Evolutionary conservation across 2,113 vertebrate genomes (phyloP).

Genomic region (Entomyzon cyanotis): DNA sequence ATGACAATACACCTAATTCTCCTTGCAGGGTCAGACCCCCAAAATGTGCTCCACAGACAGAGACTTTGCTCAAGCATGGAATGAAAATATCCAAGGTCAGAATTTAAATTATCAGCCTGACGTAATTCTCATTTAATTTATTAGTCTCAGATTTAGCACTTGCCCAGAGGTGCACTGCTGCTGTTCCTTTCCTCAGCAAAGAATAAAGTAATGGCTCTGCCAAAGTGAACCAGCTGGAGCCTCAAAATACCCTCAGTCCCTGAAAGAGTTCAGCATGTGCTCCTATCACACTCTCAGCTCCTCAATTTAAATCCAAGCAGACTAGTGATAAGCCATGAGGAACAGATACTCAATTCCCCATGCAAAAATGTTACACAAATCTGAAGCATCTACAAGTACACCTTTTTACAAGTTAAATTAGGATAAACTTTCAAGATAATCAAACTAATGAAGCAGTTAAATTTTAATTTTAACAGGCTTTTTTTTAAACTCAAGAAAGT

Average conservation of each 20-base stretch:
- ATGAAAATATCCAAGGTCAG: neutral
- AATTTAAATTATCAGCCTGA: neutral
- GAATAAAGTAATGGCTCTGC: neutral
- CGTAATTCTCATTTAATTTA: neutral
- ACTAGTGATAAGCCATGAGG: neutral
- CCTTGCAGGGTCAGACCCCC: neutral
- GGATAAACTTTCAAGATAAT: neutral
- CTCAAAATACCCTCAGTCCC: neutral
- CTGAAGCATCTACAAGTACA: neutral
- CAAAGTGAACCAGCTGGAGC: neutral
- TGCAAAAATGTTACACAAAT: neutral
- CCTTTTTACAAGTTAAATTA: neutral
- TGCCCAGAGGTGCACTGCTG: neutral
- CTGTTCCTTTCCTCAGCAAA: neutral
- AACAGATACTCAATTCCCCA: neutral
- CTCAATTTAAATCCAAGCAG: neutral
- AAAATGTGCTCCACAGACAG: neutral
- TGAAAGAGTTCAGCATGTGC: neutral
- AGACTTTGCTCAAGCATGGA: neutral
- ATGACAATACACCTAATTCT: neutral
- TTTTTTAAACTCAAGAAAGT: neutral
- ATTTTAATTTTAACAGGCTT: neutral
- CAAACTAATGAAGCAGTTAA: neutral
- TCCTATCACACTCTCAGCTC: no score
- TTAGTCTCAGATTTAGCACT: neutral